Conservation (phyloP, 2,888 invertebrate species). For the Nomada fucata region DNA sequence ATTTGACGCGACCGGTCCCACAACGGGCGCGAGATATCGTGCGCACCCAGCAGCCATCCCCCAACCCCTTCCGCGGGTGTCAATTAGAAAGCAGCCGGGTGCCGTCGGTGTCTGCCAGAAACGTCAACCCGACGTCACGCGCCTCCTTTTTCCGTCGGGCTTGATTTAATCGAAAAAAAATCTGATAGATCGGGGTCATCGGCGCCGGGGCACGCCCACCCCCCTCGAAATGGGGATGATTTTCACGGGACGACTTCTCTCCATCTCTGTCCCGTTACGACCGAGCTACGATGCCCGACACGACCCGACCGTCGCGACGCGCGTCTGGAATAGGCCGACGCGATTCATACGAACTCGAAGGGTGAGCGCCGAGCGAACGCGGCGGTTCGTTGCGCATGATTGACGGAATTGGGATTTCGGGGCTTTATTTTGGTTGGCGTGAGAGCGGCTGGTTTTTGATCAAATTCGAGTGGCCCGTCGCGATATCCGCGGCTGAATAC, state of each 20-base stretch:
- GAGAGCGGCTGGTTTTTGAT: background rate
- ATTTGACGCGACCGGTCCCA: slow-evolving; percentile 61
- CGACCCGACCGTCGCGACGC: background rate
- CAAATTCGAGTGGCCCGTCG: background rate
- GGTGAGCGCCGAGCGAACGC: background rate
- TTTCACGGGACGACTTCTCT: background rate
- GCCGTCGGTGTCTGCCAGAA: slow-evolving; percentile 58
- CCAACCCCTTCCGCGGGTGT: slow-evolving; percentile 61
- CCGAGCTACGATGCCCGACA: slow-evolving; percentile 2
- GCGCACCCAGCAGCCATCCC: slow-evolving; percentile 13
- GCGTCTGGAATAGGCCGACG: slow-evolving; percentile 13
- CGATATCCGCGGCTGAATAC: background rate
- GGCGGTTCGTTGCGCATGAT: slow-evolving; percentile 7
- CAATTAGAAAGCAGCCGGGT: slow-evolving; percentile 71
- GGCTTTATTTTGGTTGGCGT: slow-evolving; percentile 5
- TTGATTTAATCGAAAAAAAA: slow-evolving; percentile 65
- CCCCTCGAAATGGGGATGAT: slow-evolving; percentile 13
- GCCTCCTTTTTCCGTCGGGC: slow-evolving; percentile 61
- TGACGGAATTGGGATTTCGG: slow-evolving; percentile 33
- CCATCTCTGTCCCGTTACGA: background rate
- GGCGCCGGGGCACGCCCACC: slow-evolving; percentile 34
- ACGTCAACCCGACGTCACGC: slow-evolving; percentile 67
- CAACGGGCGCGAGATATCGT: slow-evolving; percentile 60
- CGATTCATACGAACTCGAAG: slow-evolving; percentile 18
- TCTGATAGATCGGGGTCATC: slow-evolving; percentile 67